Evolutionary conservation across 2,797 vertebrate genomes (phyloP).

Genomic region (Arnoldichthys spilopterus): DNA sequence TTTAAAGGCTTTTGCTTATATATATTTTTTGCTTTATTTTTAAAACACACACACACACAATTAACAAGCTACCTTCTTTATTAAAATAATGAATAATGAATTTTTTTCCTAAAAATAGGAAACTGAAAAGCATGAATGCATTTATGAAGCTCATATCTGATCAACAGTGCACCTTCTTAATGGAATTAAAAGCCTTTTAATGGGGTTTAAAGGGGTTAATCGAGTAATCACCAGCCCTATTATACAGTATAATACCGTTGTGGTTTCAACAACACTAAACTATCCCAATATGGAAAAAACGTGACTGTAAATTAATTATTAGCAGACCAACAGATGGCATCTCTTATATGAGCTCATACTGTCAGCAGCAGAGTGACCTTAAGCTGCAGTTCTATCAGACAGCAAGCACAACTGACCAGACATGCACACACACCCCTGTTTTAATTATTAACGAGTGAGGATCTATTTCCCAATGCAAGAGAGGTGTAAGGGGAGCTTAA

Average conservation of each 20-base stretch:
- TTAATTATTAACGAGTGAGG: slow-evolving; percentile 59
- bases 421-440: background rate
- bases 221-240: too few relatives aligned
- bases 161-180: too few relatives aligned
- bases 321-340: slow-evolving; percentile 29
- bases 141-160: too few relatives aligned
- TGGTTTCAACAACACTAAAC: background rate
- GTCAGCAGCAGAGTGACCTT: background rate
- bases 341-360: slow-evolving; percentile 5
- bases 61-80: too few relatives aligned
- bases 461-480: slow-evolving; percentile 29
- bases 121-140: too few relatives aligned
- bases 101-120: too few relatives aligned
- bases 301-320: slow-evolving; percentile 23
- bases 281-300: background rate
- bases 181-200: too few relatives aligned
- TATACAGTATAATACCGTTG: background rate
- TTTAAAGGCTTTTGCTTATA: too few relatives aligned
- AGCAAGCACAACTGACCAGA: slow-evolving; percentile 1
- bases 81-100: too few relatives aligned
- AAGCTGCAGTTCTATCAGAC: background rate
- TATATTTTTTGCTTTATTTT: too few relatives aligned
- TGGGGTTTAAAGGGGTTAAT: too few relatives aligned
- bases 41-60: too few relatives aligned
- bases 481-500: slow-evolving; percentile 24